Evolutionary conservation across 1,140 invertebrate species (phyloP), one percentile per base, ranked within the genome.

Genomic region (Sarcophaga bullata): DNA sequence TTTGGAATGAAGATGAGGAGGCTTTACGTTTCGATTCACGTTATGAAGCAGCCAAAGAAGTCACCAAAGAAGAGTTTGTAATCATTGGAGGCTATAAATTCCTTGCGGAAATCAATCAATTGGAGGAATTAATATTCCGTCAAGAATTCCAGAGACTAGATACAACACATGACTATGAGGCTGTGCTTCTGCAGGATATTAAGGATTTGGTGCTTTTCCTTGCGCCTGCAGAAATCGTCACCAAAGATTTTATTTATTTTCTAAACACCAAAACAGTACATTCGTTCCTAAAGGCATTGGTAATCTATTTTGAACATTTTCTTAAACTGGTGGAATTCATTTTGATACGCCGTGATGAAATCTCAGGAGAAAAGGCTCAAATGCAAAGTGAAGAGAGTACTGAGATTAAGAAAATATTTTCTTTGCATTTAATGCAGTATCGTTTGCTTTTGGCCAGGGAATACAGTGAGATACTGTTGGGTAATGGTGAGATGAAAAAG

Each of bases 261-360:
- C 81, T 90, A 68, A 86, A 88, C 52, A 85, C 83, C 0, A 84
- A 86, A 46, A 83, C 85, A 0, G 85, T 90, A 0, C 84, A 88
- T 46, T 76, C 84, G n/a, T 82, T 90, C 9, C 52, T 90, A 0
- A 86, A 88, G 49, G 84, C 88, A 0, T 82, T 90, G 7, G 83
- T 88, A 73, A 90, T 90, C 8, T 90, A 90, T 84, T 90, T 90
- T 11, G 88, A 90, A 76, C 86, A 90, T 80, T 90, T 86, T 52
- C 54, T 90, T 7, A 86, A 87, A 4, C 62, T 88, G 78, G 86
- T 89, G 4, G 88, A 90, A 58, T 88, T 88, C 49, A 84, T 89
- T 7, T 81, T 90, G 8, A 85, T 90, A 13, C 86, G 88, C 1
- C 83, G 87, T 0, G 87, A 90, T 25, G 88, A 90, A 62, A 82